Base-by-base conservation (phyloP, 2,113 vertebrate genomes). In the Tricholaema leucomelas region DNA sequence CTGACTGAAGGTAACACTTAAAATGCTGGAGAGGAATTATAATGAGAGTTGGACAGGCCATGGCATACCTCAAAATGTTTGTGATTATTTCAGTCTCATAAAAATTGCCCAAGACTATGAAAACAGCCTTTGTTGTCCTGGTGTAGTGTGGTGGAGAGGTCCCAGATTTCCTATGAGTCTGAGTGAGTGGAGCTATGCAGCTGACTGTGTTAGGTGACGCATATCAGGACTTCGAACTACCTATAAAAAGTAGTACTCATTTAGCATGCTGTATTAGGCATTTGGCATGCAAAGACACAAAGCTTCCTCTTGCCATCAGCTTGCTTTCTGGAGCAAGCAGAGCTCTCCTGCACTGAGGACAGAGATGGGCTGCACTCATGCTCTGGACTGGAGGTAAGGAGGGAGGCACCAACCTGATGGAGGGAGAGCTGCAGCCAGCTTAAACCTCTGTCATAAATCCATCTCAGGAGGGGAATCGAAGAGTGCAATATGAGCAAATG, bases 181-280 rank as follows among this genome's bases (percentile, higher is more conserved):
- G 54, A 91, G 80, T 54, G 91, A 88, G 66, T 71, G 65, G 50
- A 92, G 72, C 70, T 90, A 89, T 85, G 76, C 63, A 83, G 92
- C 86, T 21, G 56, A 83, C 81, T 59, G 92, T 97, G 97, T 97
- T 91, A 96, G 92, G 90, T 96, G 97, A 97, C 94, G 96, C 93
- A 88, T 63, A 93, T 82, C 97, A 97, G 96, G 91, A 58, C 95
- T 96, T 93, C 84, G 93, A 95, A 94, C 70, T 71, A 91, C 77
- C 65, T 88, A 56, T 74, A 97, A 95, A 95, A 88, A 85, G 50
- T 33, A 78, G 35, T 60, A 92, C 24, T 81, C 30, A 42, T 84
- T 94, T 94, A 94, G 64, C 75, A 55, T 69, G 73, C 21, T 66
- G 81, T 30, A 83, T 80, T 91, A 91, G 90, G 91, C 44, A 48